Percentiles rank a stretch among this genome's conserved stretches.
phyloP scores from a whole-genome alignment of 2,888 invertebrate genomes.

The Spatulosminthurus flaviceps region DNA sequence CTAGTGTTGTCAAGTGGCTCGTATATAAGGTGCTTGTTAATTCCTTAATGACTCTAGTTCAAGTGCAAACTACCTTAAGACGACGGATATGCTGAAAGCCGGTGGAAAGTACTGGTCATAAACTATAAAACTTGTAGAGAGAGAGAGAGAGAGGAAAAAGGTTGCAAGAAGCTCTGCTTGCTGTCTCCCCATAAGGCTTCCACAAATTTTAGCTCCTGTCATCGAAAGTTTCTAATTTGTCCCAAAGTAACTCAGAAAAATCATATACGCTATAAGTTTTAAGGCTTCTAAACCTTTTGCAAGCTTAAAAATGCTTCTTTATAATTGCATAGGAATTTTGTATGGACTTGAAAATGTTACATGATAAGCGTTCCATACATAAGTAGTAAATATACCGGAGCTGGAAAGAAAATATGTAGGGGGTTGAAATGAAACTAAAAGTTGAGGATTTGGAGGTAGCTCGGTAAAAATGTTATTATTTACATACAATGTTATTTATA shows the following conservation, averaged over 20 bases:
- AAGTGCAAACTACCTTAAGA: conserved; percentile 4
- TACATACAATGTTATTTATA: conserved; percentile 1
- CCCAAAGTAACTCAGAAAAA: conserved; percentile 21
- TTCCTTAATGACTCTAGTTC: conserved; percentile 16
- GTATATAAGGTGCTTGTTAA: conserved; percentile 10
- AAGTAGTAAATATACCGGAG: too few relatives aligned
- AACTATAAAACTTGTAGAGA: background rate
- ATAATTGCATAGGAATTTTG: too few relatives aligned
- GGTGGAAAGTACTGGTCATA: background rate
- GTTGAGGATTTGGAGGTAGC: too few relatives aligned
- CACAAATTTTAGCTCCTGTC: conserved; percentile 31
- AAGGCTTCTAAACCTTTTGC: too few relatives aligned
- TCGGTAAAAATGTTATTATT: too few relatives aligned
- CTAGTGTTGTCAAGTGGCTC: background rate
- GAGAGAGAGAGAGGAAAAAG: background rate
- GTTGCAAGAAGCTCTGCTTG: background rate
- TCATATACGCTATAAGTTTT: too few relatives aligned
- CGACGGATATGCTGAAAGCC: background rate
- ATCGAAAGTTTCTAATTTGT: conserved; percentile 39
- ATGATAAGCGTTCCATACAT: too few relatives aligned
- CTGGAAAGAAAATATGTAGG: too few relatives aligned
- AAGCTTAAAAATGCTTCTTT: too few relatives aligned
- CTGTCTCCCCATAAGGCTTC: conserved; percentile 13
- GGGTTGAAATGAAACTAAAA: too few relatives aligned
- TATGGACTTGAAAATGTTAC: too few relatives aligned